These are phyloP conservation scores for Acropternis orthonyx DNA, from an alignment of 2,797 vertebrate genomes.

Conservation along the genomic window DNA sequence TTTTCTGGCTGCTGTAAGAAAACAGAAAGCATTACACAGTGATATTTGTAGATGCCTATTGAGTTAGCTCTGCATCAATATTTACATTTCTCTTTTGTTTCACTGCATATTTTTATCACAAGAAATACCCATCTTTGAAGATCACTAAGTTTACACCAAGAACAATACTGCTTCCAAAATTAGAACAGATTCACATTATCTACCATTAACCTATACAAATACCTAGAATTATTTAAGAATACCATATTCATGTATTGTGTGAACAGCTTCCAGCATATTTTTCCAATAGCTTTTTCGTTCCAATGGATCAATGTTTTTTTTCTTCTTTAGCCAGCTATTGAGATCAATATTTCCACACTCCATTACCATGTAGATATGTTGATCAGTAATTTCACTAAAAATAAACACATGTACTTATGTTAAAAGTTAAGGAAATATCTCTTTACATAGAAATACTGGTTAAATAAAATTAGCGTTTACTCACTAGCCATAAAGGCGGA, in stretches of 20 bases:
- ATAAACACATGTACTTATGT: not conserved
- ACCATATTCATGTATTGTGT: constrained; percentile 96
- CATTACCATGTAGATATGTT: constrained; percentile 96
- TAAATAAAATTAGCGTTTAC: constrained; percentile 35
- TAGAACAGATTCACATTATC: not conserved
- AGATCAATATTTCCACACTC: constrained; percentile 97
- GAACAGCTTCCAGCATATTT: constrained; percentile 97
- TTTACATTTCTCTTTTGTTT: not conserved
- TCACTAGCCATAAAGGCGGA: constrained; percentile 94
- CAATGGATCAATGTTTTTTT: constrained; percentile 87
- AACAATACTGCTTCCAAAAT: not conserved
- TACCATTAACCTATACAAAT: not conserved
- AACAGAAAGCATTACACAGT: not conserved
- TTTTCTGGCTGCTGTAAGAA: not conserved
- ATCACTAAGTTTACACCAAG: not conserved
- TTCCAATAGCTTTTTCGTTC: constrained; percentile 97
- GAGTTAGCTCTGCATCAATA: not conserved
- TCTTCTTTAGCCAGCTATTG: constrained; percentile 94
- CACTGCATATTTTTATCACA: not conserved
- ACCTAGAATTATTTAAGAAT: constrained; percentile 20
- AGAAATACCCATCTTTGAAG: not conserved
- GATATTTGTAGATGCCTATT: not conserved
- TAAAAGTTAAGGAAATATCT: not conserved
- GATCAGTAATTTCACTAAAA: constrained; percentile 90
- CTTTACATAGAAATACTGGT: not conserved